Conservation (phyloP, 2,888 invertebrate genomes). For the Erynnis tages region DNA sequence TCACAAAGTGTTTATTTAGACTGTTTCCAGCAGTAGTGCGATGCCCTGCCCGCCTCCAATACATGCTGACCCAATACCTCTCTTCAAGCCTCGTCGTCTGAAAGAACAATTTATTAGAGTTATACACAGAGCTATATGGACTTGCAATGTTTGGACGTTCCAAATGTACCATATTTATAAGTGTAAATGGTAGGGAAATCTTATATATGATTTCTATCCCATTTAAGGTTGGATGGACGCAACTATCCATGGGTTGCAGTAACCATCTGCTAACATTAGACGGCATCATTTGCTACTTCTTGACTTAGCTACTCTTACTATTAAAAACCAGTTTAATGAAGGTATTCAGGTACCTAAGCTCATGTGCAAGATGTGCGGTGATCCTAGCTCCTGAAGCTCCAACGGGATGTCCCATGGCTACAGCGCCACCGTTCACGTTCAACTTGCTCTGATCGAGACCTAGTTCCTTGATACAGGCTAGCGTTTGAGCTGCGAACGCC, state of each 20-base stretch:
- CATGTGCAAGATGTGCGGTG: constrained; percentile 93
- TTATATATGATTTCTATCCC: too few relatives aligned
- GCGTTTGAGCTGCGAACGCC: constrained; percentile 96
- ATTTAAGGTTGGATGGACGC: too few relatives aligned
- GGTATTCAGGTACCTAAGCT: constrained; percentile 86
- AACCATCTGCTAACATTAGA: too few relatives aligned
- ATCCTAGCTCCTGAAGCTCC: constrained; percentile 98
- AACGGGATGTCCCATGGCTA: constrained; percentile 97
- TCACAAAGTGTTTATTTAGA: constrained; percentile 64
- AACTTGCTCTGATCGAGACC: constrained; percentile 91
- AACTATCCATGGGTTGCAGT: too few relatives aligned
- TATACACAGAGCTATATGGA: too few relatives aligned
- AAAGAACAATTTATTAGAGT: too few relatives aligned
- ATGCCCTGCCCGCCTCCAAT: constrained; percentile 99
- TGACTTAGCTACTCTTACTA: too few relatives aligned
- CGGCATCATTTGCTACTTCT: too few relatives aligned
- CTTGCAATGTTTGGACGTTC: too few relatives aligned
- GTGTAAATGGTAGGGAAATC: too few relatives aligned
- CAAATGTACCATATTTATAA: too few relatives aligned
- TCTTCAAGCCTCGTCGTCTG: constrained; percentile 91
- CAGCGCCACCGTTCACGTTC: constrained; percentile 97
- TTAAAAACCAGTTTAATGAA: too few relatives aligned
- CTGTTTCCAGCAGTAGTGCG: constrained; percentile 91
- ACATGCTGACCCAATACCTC: constrained; percentile 96
- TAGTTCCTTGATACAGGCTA: constrained; percentile 94